These are phyloP conservation scores for Eidolon dupreanum DNA, from an alignment of 2,797 vertebrate species.

Conservation along the genomic window DNA sequence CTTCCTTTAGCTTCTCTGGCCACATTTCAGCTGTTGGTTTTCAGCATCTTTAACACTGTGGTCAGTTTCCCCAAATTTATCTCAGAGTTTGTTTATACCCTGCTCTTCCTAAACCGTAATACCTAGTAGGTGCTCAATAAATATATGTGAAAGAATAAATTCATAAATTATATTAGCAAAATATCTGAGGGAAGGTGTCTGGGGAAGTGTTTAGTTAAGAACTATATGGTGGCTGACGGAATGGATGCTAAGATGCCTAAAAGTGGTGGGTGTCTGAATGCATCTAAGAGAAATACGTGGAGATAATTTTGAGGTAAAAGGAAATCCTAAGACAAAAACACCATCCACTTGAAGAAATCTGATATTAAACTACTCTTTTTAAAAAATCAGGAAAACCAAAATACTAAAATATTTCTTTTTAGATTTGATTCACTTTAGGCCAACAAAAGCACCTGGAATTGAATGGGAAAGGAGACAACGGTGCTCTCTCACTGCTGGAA, in stretches of 20 bases:
- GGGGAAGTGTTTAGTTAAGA: neutral
- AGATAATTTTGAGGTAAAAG: neutral
- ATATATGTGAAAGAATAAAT: neutral
- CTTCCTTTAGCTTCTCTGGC: neutral
- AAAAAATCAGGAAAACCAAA: neutral
- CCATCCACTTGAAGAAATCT: neutral
- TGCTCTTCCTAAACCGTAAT: neutral
- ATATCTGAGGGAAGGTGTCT: neutral
- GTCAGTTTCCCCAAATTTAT: neutral
- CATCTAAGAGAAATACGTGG: neutral
- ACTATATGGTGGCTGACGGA: neutral
- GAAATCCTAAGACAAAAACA: neutral
- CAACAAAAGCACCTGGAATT: slow-evolving; percentile 49
- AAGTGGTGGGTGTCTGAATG: neutral
- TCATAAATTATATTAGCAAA: neutral
- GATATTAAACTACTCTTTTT: neutral
- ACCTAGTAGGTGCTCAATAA: neutral
- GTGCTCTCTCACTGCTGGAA: slow-evolving; percentile 57
- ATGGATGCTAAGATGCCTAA: neutral
- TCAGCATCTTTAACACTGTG: neutral
- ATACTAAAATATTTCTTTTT: slow-evolving; percentile 14
- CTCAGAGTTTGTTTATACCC: neutral
- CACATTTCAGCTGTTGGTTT: neutral
- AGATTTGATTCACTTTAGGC: slow-evolving; percentile 51
- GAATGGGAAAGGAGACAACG: slow-evolving; percentile 50